phyloP scores from a whole-genome alignment of 2,113 vertebrate species.

The Loxodonta africana region DNA sequence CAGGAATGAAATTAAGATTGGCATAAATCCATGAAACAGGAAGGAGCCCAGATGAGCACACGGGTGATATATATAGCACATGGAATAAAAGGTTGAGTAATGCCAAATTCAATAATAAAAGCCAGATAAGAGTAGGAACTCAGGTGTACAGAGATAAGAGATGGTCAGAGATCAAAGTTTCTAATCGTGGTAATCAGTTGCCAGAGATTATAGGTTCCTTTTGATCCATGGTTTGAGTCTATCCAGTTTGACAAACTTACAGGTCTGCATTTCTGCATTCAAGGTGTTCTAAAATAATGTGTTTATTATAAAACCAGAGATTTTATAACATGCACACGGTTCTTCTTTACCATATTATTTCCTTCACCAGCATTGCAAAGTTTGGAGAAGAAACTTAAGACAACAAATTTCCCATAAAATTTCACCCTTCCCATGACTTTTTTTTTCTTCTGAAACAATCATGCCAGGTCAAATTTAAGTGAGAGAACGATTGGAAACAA shows the following conservation, averaged over 20 bases:
- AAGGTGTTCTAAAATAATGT: background rate
- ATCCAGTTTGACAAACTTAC: background rate
- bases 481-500: constrained; percentile 8
- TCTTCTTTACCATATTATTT: constrained; percentile 11
- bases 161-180: background rate
- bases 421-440: no score
- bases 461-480: constrained; percentile 1
- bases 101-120: background rate
- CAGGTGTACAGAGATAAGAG: background rate
- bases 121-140: background rate
- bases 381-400: background rate
- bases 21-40: constrained; percentile 29
- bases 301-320: constrained; percentile 4
- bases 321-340: background rate
- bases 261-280: background rate
- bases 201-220: background rate
- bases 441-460: background rate
- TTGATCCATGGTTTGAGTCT: background rate
- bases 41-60: background rate
- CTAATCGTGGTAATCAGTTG: background rate
- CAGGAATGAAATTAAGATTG: constrained; percentile 14
- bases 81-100: background rate
- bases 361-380: background rate
- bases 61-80: background rate
- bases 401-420: constrained; percentile 7